Percentiles rank a stretch among this genome's conserved stretches.
phyloP scores from a whole-genome alignment of 2,888 invertebrate species.

The Cancer borealis region DNA sequence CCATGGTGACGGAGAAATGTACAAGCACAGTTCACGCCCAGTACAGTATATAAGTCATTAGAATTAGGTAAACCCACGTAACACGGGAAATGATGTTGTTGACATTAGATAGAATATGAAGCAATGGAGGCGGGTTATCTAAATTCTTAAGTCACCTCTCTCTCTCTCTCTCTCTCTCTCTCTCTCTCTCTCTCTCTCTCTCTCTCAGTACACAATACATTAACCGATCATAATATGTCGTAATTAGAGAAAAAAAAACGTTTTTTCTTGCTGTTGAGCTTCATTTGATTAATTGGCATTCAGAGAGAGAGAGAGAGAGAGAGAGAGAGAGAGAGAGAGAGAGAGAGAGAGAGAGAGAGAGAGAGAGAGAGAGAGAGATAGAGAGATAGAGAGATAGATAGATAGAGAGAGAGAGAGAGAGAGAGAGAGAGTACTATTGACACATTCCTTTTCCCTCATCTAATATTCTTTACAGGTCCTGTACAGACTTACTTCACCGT shows the following conservation, averaged over 20 bases:
- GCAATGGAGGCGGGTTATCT: background rate
- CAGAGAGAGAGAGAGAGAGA: background rate
- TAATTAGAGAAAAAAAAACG: background rate
- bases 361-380: slow-evolving; percentile 11
- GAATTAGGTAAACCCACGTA: too few relatives aligned
- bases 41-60: too few relatives aligned
- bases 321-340: slow-evolving; percentile 11
- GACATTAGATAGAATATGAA: background rate
- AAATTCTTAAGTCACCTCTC: too few relatives aligned
- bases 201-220: background rate
- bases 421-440: background rate
- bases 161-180: too few relatives aligned
- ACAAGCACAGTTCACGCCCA: too few relatives aligned
- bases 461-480: too few relatives aligned
- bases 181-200: background rate
- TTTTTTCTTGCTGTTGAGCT: background rate
- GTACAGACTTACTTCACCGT: too few relatives aligned
- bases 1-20: too few relatives aligned
- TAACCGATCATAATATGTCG: background rate
- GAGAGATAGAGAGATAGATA: too few relatives aligned
- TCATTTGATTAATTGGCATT: background rate
- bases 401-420: too few relatives aligned
- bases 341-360: slow-evolving; percentile 35
- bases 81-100: background rate
- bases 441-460: background rate